Base-by-base conservation (phyloP, 2,888 invertebrate genomes). In the Calephelis perditalis region DNA sequence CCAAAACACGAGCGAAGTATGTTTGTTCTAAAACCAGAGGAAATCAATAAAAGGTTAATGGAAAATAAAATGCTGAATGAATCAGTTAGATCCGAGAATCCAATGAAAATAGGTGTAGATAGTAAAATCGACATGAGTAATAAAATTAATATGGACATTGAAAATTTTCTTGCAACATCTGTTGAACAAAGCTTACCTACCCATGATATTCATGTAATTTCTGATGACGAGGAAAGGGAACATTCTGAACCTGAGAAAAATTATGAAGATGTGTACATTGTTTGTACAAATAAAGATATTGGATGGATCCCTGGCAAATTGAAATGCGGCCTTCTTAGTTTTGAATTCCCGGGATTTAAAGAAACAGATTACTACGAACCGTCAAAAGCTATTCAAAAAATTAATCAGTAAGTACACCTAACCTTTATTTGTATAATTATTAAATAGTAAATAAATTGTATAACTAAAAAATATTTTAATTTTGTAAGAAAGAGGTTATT, bases 11-110 rank as follows among this genome's bases (percentile, higher is more conserved):
- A 64, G 70, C 40, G 40, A 40, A 40, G 78, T 2, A 86, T 88
- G 86, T 77, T 81, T 63, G 71, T 90, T 65, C 77, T 90, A 62
- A 89, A 87, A 72, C 89, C 89, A 0, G 88, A 88, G 71, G 84
- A 90, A 78, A 89, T 90, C 43, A 89, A 89, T 68, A 74, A 82
- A 68, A 81, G 78, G 67, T 61, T 67, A 35, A 58, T 69, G 58
- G 63, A 69, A 62, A 66, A 64, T 45, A 63, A 59, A 57, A 49
- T 62, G 12, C 15, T 36, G 5, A 26, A n/a, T 43, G 26, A 36
- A 10, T 7, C 37, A 11, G 58, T 7, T 5, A 15, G 4, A 15
- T 37, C 49, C 5, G 49, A 40, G 26, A 26, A n/a, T 15, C 44
- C 44, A 36, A 2, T 10, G 44, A 36, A 58, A 11, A 40, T 12